Evolutionary conservation across 2,797 vertebrate species (phyloP), one percentile per base, ranked within the genome.

Genomic region (Dryobates pubescens): DNA sequence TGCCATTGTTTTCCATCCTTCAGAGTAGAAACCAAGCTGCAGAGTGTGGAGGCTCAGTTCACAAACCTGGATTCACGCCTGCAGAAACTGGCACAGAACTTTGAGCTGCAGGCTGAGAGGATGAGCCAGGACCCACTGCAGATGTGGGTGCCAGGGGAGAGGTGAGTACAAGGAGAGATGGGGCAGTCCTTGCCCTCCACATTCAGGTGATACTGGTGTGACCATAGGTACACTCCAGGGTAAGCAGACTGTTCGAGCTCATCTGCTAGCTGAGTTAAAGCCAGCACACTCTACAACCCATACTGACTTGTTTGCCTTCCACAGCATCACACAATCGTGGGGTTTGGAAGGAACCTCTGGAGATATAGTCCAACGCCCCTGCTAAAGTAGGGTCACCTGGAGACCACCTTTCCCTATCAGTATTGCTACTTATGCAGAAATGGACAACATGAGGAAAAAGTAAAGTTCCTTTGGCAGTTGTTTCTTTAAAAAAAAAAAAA

Each of bases 21-120:
- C 69, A 98, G 98, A 45, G 91, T 98, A 41, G 97, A 98, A 26
- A 82, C 78, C 64, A 97, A 96, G 93, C 94, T 98, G 73, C 96
- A 96, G 36, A 84, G 34, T 9, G 47, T 98, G 88, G 95, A 97
- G 78, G 68, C 85, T 75, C 97, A 82, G 13, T 98, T 98, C 83
- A 92, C 91, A n/a, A 91, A 95, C 75, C 93, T 98, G 69, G 97
- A 97, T 38, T 88, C 54, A 8, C 90, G 81, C 85, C 86, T 97
- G 86, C 93, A 96, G 47, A 85, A 64, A 11, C 96, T 98, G 90
- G 94, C n/a, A 3, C 83, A 81, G 36, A 93, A 72, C 73, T 97
- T 95, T 56, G 95, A 97, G 54, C 82, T 86, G 79, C 96, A 96
- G 43, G 94, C 61, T 1, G 89, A 95, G 88, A 86, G 73, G 68